Conservation (phyloP, 2,888 invertebrate species). For the Dastarcus helophoroides region DNA sequence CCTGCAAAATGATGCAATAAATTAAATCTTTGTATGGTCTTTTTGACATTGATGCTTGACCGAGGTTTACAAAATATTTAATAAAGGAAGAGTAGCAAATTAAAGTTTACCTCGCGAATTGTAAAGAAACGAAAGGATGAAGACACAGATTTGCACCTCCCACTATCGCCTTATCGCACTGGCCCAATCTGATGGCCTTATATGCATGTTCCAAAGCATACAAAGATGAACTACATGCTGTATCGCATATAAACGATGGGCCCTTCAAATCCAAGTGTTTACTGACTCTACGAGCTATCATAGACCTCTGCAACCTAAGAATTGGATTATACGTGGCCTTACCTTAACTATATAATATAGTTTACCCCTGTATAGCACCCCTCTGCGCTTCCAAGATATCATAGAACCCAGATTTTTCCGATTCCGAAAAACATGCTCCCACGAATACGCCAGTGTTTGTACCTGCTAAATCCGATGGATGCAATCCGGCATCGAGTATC, state of each 20-base stretch:
- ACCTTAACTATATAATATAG: not conserved
- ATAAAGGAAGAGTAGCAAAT: too few species aligned
- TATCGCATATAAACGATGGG: constrained; percentile 80
- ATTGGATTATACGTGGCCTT: not conserved
- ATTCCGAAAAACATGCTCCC: constrained; percentile 67
- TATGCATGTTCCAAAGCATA: constrained; percentile 78
- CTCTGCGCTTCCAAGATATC: constrained; percentile 51
- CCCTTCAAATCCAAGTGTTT: constrained; percentile 81
- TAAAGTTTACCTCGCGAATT: constrained; percentile 58
- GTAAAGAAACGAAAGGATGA: constrained; percentile 78
- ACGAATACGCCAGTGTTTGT: constrained; percentile 70
- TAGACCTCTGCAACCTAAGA: constrained; percentile 68
- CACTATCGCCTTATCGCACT: constrained; percentile 82
- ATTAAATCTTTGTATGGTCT: too few species aligned
- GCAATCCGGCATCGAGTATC: constrained; percentile 50
- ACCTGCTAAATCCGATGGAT: constrained; percentile 59
- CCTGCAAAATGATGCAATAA: too few species aligned
- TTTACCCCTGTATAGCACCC: constrained; percentile 45
- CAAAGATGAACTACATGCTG: constrained; percentile 90
- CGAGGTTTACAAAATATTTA: too few species aligned
- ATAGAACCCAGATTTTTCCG: constrained; percentile 62
- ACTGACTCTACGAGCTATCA: constrained; percentile 85
- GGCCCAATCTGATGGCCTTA: constrained; percentile 61
- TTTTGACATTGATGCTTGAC: too few species aligned
- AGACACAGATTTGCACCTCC: constrained; percentile 80